phyloP scores from a whole-genome alignment of 2,888 invertebrate genomes.

The Rotaria macrura region DNA sequence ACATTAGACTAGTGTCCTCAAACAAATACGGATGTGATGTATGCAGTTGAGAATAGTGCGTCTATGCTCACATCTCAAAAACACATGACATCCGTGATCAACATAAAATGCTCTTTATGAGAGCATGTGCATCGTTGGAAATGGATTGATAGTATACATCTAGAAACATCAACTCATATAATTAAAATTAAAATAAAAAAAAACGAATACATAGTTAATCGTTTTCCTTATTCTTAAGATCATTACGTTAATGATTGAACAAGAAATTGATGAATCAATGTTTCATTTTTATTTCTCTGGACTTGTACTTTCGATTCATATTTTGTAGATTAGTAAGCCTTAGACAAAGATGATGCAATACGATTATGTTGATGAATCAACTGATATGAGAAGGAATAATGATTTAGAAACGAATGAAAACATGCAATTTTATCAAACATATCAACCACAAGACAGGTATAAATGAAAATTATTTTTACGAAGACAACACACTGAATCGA shows the following conservation, averaged over 20 bases:
- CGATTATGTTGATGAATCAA: background rate
- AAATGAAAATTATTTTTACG: too few relatives aligned
- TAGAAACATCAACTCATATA: background rate
- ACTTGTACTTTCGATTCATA: too few relatives aligned
- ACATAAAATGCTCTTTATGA: background rate
- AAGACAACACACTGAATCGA: too few relatives aligned
- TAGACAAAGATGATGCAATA: background rate
- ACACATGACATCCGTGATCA: background rate
- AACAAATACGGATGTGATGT: background rate
- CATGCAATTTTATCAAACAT: background rate
- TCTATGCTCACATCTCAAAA: background rate
- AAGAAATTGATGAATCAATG: background rate
- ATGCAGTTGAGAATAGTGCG: background rate
- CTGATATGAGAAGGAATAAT: background rate
- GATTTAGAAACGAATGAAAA: background rate
- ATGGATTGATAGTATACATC: background rate
- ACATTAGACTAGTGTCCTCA: background rate
- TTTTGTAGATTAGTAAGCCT: background rate
- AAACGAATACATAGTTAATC: background rate
- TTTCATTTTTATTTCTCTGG: background rate
- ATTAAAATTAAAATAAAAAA: background rate
- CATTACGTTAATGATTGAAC: background rate
- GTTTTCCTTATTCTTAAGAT: background rate
- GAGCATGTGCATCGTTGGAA: background rate
- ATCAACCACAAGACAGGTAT: background rate